phyloP scores from a whole-genome alignment of 2,888 invertebrate genomes.

The Mythimna lalbum region DNA sequence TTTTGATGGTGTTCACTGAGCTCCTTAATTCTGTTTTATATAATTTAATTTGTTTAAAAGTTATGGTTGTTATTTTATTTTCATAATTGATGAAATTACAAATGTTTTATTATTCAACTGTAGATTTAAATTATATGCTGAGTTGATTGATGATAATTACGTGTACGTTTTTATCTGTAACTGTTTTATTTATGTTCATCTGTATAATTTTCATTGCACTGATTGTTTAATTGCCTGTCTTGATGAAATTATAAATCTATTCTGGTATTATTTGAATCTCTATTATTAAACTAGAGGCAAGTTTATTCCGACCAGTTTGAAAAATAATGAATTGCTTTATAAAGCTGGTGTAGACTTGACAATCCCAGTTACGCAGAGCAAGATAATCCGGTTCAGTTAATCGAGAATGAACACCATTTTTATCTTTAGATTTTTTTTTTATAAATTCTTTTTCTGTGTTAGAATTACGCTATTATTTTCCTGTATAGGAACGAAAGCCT shows the following conservation, averaged over 20 bases:
- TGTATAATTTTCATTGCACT: slow-evolving; percentile 13
- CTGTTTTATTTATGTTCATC: slow-evolving; percentile 9
- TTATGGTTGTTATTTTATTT: slow-evolving; percentile 21
- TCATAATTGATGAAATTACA: neutral
- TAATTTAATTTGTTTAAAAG: slow-evolving; percentile 12
- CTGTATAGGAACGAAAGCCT: too few species aligned
- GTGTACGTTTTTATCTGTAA: neutral
- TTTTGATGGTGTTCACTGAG: slow-evolving; percentile 45
- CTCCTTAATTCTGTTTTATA: slow-evolving; percentile 33
- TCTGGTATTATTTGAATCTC: neutral
- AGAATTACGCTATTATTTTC: too few species aligned
- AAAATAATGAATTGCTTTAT: slow-evolving; percentile 23
- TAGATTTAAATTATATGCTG: too few species aligned
- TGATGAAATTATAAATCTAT: slow-evolving; percentile 22
- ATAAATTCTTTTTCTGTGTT: neutral
- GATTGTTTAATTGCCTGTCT: slow-evolving; percentile 2
- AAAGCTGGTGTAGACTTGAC: slow-evolving; percentile 19
- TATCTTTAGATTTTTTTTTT: neutral
- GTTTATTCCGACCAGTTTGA: neutral
- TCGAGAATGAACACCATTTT: slow-evolving; percentile 34
- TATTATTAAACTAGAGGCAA: slow-evolving; percentile 6
- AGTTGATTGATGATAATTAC: slow-evolving; percentile 33
- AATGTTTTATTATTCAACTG: neutral
- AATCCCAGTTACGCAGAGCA: slow-evolving; percentile 21
- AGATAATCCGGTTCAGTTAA: slow-evolving; percentile 54